A percentile compares a stretch with the other conserved stretches of the same genome.
phyloP scores from a whole-genome alignment of 2,797 vertebrate genomes.

The Cossypha caffra region DNA sequence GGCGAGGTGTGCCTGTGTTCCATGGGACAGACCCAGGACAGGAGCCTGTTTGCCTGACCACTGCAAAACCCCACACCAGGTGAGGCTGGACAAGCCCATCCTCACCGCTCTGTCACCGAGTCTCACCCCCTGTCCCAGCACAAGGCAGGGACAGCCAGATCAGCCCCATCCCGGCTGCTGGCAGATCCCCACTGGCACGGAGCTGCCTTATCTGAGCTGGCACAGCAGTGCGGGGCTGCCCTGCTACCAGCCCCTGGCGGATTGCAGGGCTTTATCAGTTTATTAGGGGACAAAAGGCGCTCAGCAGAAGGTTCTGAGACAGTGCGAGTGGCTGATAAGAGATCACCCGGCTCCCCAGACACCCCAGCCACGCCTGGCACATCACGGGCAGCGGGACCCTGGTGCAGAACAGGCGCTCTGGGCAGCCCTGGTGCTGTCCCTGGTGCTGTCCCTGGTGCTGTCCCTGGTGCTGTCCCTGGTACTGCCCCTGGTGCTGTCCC shows the following conservation, averaged over 20 bases:
- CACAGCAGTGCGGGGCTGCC: not conserved
- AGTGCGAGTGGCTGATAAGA: conserved; percentile 45
- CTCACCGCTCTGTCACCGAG: fast-evolving
- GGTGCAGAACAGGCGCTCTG: not conserved
- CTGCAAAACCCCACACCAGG: fast-evolving
- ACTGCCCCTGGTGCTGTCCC: no score
- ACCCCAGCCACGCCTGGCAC: not conserved
- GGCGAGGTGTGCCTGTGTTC: fast-evolving
- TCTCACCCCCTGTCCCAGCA: not conserved
- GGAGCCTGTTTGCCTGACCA: fast-evolving
- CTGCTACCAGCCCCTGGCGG: not conserved
- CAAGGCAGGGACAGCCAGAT: not conserved
- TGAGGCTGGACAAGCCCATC: not conserved
- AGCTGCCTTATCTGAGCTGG: conserved; percentile 44
- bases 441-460: no score
- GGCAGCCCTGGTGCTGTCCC: no score
- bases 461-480: no score
- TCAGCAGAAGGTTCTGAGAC: conserved; percentile 54
- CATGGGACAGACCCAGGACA: fast-evolving
- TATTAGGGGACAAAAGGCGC: conserved; percentile 52
- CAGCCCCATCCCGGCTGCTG: not conserved
- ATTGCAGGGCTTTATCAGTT: conserved; percentile 52
- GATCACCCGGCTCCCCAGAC: not conserved
- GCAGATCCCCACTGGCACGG: not conserved
- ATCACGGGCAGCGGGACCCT: not conserved